Evolutionary conservation across 2,113 vertebrate species (phyloP).

Genomic region (Calyptomena viridis): DNA sequence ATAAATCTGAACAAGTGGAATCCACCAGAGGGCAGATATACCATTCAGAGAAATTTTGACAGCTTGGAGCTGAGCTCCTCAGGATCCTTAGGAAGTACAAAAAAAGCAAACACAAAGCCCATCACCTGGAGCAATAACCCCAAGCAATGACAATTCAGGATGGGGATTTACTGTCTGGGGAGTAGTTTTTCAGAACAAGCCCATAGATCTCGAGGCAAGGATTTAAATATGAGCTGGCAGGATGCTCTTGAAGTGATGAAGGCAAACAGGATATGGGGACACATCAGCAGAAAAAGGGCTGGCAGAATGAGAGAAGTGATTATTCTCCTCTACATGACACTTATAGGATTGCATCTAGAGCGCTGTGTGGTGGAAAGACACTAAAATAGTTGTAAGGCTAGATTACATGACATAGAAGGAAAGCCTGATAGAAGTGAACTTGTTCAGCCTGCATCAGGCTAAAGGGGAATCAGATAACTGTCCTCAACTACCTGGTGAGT

Average conservation of each 20-base stretch:
- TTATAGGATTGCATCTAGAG: background rate
- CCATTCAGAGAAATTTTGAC: background rate
- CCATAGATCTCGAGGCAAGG: background rate
- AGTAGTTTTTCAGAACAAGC: background rate
- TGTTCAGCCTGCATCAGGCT: background rate
- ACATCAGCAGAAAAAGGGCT: background rate
- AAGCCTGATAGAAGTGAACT: background rate
- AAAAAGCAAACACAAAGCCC: background rate
- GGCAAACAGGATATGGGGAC: background rate
- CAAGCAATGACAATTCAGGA: background rate
- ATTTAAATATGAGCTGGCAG: background rate
- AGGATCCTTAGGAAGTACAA: background rate
- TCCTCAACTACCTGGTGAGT: background rate
- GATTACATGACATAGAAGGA: background rate
- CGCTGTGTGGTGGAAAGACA: background rate
- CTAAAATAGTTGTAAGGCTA: background rate
- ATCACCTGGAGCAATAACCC: background rate
- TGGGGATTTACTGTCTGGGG: background rate
- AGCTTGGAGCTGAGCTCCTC: background rate
- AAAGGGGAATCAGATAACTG: background rate
- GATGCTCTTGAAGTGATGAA: background rate
- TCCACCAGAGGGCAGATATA: background rate
- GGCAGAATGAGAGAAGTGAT: background rate
- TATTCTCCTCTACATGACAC: background rate
- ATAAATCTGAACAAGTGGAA: background rate